Conservation (phyloP, 2,113 vertebrate genomes). For the Aphelocoma coerulescens region DNA sequence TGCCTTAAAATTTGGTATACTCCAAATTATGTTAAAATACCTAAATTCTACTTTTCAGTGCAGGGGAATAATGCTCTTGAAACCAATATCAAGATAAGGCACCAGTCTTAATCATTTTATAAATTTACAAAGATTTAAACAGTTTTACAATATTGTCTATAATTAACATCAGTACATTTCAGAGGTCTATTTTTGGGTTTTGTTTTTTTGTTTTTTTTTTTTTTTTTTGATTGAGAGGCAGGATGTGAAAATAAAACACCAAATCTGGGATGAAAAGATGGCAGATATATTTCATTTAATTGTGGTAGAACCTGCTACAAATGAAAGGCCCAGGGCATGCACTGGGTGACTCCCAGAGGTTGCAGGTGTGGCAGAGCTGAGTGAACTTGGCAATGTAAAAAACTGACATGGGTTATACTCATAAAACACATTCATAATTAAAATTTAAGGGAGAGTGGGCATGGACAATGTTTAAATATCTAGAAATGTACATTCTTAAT, state of each 20-base stretch:
- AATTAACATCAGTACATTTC: neutral
- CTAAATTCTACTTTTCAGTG: neutral
- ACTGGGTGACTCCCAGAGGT: neutral
- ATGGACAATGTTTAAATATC: neutral
- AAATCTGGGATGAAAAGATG: neutral
- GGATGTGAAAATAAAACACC: neutral
- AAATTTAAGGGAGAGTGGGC: neutral
- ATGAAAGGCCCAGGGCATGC: neutral
- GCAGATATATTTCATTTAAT: neutral
- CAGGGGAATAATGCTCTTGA: fast-evolving
- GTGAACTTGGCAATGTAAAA: neutral
- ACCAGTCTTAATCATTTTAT: neutral
- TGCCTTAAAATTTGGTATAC: fast-evolving
- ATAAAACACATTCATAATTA: neutral
- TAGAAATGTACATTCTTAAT: neutral
- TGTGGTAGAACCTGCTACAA: neutral
- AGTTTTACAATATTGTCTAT: neutral
- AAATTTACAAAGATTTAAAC: neutral
- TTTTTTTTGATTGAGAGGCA: neutral
- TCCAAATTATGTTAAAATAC: neutral
- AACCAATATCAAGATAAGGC: neutral
- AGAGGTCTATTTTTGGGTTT: neutral
- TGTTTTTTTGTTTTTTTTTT: neutral
- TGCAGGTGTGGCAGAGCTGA: neutral
- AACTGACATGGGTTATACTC: neutral